Percentiles rank a stretch among this genome's conserved stretches.
These are phyloP conservation scores for Thamnaconus septentrionalis DNA, from an alignment of 2,113 vertebrate genomes.

Conservation along the genomic window DNA sequence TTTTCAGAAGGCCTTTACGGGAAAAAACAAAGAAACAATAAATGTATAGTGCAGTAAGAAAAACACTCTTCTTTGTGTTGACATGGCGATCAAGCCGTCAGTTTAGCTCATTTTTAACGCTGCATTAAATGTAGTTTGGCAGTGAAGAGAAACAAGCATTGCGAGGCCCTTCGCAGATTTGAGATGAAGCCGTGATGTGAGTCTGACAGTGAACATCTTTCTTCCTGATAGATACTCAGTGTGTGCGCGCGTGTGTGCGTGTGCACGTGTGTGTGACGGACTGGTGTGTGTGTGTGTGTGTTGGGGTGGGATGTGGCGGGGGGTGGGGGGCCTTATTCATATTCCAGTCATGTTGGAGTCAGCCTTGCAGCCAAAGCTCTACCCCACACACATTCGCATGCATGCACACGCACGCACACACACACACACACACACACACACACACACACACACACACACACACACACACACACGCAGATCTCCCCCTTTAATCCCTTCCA, in stretches of 20 bases:
- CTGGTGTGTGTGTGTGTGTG: constrained; percentile 12
- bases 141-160: too few relatives aligned
- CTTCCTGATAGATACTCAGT: constrained; percentile 6
- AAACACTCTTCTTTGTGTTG: too few relatives aligned
- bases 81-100: too few relatives aligned
- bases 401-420: too few relatives aligned
- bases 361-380: constrained; percentile 34
- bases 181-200: not conserved
- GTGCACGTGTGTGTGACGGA: not conserved
- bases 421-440: not conserved
- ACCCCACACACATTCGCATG: constrained; percentile 11
- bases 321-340: constrained; percentile 32
- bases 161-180: too few relatives aligned
- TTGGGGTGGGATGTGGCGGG: not conserved
- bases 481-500: constrained; percentile 30
- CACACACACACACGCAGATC: not conserved
- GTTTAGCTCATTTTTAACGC: too few relatives aligned
- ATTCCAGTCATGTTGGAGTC: constrained; percentile 61
- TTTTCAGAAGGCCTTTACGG: too few relatives aligned
- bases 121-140: too few relatives aligned
- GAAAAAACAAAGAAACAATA: too few relatives aligned
- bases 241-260: not conserved
- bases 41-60: too few relatives aligned
- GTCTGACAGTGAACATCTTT: constrained; percentile 5
- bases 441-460: not conserved